phyloP scores from a whole-genome alignment of 2,797 vertebrate species.

The Knipowitschia caucasica region DNA sequence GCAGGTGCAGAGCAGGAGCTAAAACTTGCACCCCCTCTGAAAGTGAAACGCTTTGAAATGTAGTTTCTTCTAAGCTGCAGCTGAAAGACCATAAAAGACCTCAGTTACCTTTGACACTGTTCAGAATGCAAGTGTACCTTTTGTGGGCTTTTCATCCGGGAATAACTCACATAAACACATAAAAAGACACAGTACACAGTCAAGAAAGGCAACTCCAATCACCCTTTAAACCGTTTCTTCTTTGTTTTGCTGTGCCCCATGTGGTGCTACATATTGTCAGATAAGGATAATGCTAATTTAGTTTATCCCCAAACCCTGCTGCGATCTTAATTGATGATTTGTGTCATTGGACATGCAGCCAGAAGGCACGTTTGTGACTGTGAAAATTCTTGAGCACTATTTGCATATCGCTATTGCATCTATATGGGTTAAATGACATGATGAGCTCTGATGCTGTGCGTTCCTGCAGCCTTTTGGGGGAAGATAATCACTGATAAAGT shows the following conservation, averaged over 20 bases:
- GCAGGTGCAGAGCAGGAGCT: constrained; percentile 50
- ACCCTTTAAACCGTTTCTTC: constrained; percentile 66
- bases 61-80: constrained; percentile 27
- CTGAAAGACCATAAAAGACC: constrained; percentile 26
- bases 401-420: constrained; percentile 77
- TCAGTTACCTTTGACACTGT: constrained; percentile 24
- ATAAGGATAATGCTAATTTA: constrained; percentile 75
- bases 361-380: constrained; percentile 69
- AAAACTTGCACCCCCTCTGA: constrained; percentile 28
- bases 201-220: constrained; percentile 21
- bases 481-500: constrained; percentile 75
- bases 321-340: constrained; percentile 86
- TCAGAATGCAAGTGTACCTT: constrained; percentile 30
- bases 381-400: constrained; percentile 62
- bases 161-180: constrained; percentile 16
- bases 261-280: constrained; percentile 50
- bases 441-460: constrained; percentile 66
- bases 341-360: constrained; percentile 82
- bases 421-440: constrained; percentile 71
- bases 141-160: constrained; percentile 35
- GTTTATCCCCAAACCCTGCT: constrained; percentile 76
- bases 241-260: constrained; percentile 58
- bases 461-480: constrained; percentile 68
- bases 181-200: constrained; percentile 1
- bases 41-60: constrained; percentile 45